Evolutionary conservation across 2,888 invertebrate genomes (phyloP), one percentile per base, ranked within the genome.

Genomic region (Melinopterus prodromus): DNA sequence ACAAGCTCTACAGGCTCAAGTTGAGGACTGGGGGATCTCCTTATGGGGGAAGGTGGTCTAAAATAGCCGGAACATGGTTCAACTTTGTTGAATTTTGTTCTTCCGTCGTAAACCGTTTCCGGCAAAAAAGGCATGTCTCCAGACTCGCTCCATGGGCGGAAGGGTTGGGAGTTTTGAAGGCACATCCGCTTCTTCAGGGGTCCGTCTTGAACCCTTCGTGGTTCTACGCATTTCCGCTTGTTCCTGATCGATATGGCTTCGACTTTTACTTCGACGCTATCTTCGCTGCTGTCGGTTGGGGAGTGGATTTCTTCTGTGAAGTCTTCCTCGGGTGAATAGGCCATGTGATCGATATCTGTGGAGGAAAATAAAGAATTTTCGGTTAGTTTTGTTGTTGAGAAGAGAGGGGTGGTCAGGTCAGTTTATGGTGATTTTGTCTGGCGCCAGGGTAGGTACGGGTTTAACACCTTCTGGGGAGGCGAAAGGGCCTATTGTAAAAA

Each of bases 131-230:
- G 53, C 9, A 7, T 53, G 5, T 53, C 53, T 12, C 53, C 53
- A 53, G 53, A 53, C 5, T 53, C 53, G 80, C 93, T 94, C 95
- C 94, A 95, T 6, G 94, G 94, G 82, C 94, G 89, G 87, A 93
- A 95, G 1, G 91, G 91, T 86, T 79, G 91, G 80, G 82, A 81
- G 75, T 78, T 69, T 70, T 70, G 82, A 80, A 93, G 90, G 38
- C 94, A 92, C 86, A 93, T 92, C 71, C 95, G 91, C 87, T 96
- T 96, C 88, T 95, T 94, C 0, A 94, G 91, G 0, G 95, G 95
- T 1, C 92, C 90, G 82, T 90, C 90, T 12, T 91, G 90, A 5
- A 94, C 91, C 85, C 93, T 94, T 75, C 92, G 90, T 0, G 95
- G 93, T 81, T 94, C 94, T 16, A 92, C 91, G 80, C 93, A 90